Evolutionary conservation across 2,888 invertebrate species (phyloP).

Genomic region (Limulus polyphemus): DNA sequence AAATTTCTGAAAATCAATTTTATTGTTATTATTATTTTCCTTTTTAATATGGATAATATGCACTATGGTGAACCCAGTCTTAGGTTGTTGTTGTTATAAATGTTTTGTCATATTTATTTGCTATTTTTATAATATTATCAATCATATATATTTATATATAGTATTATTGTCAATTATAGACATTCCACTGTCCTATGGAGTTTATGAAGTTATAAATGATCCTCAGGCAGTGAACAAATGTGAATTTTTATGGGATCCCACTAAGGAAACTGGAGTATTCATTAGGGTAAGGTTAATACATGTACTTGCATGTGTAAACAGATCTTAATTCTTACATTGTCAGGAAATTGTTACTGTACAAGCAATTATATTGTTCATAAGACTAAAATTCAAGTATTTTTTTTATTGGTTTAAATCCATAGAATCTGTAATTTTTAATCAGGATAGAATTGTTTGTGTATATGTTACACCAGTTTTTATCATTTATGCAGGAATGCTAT

Average conservation of each 20-base stretch:
- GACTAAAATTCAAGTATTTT: too few relatives aligned
- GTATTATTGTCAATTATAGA: slow-evolving; percentile 36
- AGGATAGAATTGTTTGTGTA: too few relatives aligned
- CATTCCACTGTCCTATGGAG: slow-evolving; percentile 82
- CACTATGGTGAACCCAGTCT: background rate
- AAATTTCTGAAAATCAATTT: too few relatives aligned
- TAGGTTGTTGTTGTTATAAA: background rate
- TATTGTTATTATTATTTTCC: background rate
- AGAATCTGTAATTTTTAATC: too few relatives aligned
- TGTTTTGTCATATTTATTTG: background rate
- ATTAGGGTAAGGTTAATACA: slow-evolving; percentile 55
- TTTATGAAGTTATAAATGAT: slow-evolving; percentile 65
- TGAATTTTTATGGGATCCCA: slow-evolving; percentile 88
- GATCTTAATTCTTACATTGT: too few relatives aligned
- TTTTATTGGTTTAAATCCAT: too few relatives aligned
- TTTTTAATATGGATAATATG: background rate
- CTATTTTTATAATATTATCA: background rate
- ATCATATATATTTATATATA: background rate
- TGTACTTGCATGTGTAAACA: background rate
- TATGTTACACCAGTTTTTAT: too few relatives aligned
- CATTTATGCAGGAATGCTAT: too few relatives aligned
- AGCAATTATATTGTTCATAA: too few relatives aligned
- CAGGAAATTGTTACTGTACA: too few relatives aligned
- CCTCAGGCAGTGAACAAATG: slow-evolving; percentile 59
- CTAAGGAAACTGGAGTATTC: slow-evolving; percentile 88